Evolutionary conservation across 2,113 vertebrate genomes (phyloP).

Genomic region (Panthera leo): DNA sequence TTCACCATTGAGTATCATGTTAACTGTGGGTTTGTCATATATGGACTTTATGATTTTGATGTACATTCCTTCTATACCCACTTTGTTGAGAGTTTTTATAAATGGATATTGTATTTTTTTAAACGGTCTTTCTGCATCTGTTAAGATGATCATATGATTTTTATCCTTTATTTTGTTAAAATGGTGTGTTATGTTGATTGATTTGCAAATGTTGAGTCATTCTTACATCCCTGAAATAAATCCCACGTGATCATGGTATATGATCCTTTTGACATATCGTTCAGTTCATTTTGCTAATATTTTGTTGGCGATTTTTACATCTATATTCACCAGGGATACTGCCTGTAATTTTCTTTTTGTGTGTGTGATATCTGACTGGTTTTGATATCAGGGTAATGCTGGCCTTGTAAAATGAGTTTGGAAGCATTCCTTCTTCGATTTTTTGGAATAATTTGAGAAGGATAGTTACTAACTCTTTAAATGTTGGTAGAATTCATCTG

Average conservation of each 20-base stretch:
- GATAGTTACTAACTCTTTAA: neutral
- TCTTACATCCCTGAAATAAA: neutral
- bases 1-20: neutral
- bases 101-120: neutral
- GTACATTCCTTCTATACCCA: neutral
- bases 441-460: neutral
- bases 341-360: neutral
- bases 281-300: neutral
- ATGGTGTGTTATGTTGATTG: neutral
- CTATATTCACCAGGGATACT: neutral
- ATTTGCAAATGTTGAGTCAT: neutral
- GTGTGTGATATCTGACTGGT: neutral
- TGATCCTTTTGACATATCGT: neutral
- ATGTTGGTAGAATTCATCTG: neutral
- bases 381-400: neutral
- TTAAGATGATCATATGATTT: neutral
- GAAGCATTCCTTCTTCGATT: neutral
- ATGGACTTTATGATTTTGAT: neutral
- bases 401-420: neutral
- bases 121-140: neutral
- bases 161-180: neutral
- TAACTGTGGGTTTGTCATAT: neutral
- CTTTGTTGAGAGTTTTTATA: neutral
- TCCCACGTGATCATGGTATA: neutral
- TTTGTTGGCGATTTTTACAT: neutral